Conservation (phyloP, 1,140 invertebrate species). For the Oncopodura yosiiana region DNA sequence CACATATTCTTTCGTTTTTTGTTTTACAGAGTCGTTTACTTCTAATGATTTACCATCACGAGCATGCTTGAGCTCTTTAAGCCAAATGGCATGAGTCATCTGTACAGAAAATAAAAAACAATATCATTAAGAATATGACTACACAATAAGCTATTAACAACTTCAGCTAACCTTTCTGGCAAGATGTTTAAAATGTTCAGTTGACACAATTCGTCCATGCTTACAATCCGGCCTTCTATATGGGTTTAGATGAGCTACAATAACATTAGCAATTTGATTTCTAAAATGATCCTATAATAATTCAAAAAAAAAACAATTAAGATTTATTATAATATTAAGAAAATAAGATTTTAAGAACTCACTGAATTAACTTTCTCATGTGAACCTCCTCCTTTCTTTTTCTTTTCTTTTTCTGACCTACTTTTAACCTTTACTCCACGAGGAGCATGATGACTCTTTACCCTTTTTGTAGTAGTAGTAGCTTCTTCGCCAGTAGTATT, state of each 20-base stretch:
- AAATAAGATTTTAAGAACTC: too few relatives aligned
- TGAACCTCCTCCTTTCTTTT: constrained; percentile 8
- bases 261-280: constrained; percentile 74
- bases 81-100: constrained; percentile 92
- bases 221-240: constrained; percentile 76
- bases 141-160: not conserved
- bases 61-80: constrained; percentile 90
- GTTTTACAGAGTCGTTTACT: constrained; percentile 83
- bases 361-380: too few relatives aligned
- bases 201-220: constrained; percentile 71
- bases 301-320: too few relatives aligned
- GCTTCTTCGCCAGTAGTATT: too few relatives aligned
- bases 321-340: too few relatives aligned
- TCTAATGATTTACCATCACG: constrained; percentile 73
- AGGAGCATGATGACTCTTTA: constrained; percentile 46
- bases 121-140: constrained; percentile 2
- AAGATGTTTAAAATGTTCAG: constrained; percentile 90
- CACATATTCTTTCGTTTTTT: constrained; percentile 89
- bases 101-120: constrained; percentile 45
- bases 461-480: too few relatives aligned
- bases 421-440: constrained; percentile 42
- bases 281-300: constrained; percentile 69
- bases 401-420: constrained; percentile 13
- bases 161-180: constrained; percentile 72
- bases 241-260: constrained; percentile 81